Conservation (phyloP, 2,888 invertebrate species). For the Drosophila mimetica region DNA sequence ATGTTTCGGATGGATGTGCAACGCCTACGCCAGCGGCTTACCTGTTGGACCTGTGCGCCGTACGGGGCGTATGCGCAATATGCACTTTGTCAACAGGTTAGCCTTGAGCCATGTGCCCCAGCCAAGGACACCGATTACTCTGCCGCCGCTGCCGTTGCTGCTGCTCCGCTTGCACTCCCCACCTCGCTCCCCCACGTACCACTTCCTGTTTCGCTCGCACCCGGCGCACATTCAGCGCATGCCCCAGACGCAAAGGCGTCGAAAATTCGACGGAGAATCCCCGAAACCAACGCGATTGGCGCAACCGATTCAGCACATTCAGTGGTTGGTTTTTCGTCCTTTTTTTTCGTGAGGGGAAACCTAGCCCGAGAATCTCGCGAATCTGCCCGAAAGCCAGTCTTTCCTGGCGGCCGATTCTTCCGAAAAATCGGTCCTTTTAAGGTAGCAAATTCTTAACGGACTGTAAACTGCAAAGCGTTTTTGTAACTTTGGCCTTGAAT, state of each 20-base stretch:
- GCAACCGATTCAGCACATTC: conserved; percentile 46
- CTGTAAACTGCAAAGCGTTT: neutral
- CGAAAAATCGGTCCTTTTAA: neutral
- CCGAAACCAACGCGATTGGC: conserved; percentile 46
- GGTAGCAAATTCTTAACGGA: neutral
- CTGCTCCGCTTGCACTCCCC: conserved; percentile 28
- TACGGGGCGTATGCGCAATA: conserved; percentile 72
- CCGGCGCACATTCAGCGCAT: conserved; percentile 60
- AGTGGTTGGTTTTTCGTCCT: neutral
- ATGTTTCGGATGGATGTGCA: conserved; percentile 2
- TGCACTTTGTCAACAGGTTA: conserved; percentile 73
- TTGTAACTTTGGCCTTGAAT: no score
- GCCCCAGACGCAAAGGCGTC: conserved; percentile 53
- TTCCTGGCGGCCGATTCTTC: conserved; percentile 1
- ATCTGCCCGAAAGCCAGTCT: conserved; percentile 1
- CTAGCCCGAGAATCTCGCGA: neutral
- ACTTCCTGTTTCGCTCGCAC: conserved; percentile 43
- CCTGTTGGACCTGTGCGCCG: conserved; percentile 42
- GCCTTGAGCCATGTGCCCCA: conserved; percentile 50
- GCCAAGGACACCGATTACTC: conserved; percentile 20
- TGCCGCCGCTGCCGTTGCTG: no score
- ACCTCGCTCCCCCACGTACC: no score
- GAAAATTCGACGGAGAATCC: conserved; percentile 33
- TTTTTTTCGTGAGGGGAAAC: neutral
- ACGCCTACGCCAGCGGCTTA: conserved; percentile 47